Evolutionary conservation across 1,140 invertebrate genomes (phyloP).

Genomic region (Polypedilum pembai): DNA sequence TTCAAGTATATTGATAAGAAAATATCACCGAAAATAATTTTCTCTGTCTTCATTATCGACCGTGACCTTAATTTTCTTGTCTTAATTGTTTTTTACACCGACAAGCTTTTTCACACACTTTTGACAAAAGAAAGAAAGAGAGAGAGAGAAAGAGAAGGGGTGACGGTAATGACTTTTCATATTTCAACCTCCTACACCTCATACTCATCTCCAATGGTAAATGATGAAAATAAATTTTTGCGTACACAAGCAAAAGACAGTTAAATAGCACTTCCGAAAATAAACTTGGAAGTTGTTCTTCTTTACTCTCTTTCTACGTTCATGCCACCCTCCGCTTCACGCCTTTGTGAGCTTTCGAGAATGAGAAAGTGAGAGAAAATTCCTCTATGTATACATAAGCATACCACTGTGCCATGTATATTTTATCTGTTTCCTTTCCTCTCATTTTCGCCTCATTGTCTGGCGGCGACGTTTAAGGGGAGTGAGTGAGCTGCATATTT

Average conservation of each 20-base stretch:
- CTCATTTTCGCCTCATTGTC: not conserved
- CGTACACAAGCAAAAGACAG: not conserved
- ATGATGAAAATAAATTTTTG: not conserved
- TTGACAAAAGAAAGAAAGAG: not conserved
- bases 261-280: slow-evolving; percentile 12
- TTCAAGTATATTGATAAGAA: too few species aligned
- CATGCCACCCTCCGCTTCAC: too few species aligned
- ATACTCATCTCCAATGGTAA: too few species aligned
- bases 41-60: not conserved
- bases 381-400: not conserved
- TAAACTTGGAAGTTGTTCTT: not conserved
- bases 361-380: not conserved
- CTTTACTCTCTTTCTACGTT: too few species aligned
- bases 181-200: not conserved
- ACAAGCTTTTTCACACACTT: not conserved
- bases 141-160: not conserved
- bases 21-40: too few species aligned
- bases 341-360: too few species aligned
- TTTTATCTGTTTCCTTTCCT: slow-evolving; percentile 8
- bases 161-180: not conserved
- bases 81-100: slow-evolving; percentile 20
- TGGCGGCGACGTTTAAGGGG: not conserved
- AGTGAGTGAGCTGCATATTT: not conserved
- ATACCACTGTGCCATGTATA: slow-evolving; percentile 3
- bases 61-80: not conserved